phyloP scores from a whole-genome alignment of 1,140 invertebrate genomes.

The Rhysida immarginata region DNA sequence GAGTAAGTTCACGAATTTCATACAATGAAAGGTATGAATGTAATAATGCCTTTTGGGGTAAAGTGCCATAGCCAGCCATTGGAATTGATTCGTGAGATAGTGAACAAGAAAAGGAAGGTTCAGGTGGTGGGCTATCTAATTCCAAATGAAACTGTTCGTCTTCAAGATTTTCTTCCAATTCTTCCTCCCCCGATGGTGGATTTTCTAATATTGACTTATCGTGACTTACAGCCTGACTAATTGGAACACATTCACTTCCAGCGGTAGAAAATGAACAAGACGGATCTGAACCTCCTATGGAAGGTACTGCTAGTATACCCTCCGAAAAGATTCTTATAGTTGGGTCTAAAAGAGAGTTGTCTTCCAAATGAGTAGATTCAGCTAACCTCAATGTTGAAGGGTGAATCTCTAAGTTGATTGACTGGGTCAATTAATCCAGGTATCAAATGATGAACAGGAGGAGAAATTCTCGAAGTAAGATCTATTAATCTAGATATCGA shows the following conservation, averaged over 20 bases:
- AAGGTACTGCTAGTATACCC: too few relatives aligned
- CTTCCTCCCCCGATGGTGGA: neutral
- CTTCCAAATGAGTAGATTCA: neutral
- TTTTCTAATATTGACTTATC: neutral
- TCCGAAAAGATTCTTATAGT: too few relatives aligned
- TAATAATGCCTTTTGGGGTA: neutral
- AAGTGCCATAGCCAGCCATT: neutral
- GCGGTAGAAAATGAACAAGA: neutral
- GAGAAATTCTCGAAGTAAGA: too few relatives aligned
- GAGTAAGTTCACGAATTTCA: neutral
- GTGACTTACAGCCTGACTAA: neutral
- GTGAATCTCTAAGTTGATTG: too few relatives aligned
- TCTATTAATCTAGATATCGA: too few relatives aligned
- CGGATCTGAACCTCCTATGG: neutral
- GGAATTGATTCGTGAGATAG: neutral
- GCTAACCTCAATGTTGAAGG: too few relatives aligned
- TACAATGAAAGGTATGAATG: neutral
- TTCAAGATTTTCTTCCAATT: neutral
- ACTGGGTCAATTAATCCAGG: too few relatives aligned
- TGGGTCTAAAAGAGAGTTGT: neutral
- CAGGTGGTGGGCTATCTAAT: neutral
- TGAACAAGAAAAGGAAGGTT: neutral
- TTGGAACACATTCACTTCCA: neutral
- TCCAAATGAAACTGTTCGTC: neutral
- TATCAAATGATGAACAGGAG: too few relatives aligned